Base-by-base conservation (phyloP, 2,797 vertebrate species). In the Alcedo atthis region DNA sequence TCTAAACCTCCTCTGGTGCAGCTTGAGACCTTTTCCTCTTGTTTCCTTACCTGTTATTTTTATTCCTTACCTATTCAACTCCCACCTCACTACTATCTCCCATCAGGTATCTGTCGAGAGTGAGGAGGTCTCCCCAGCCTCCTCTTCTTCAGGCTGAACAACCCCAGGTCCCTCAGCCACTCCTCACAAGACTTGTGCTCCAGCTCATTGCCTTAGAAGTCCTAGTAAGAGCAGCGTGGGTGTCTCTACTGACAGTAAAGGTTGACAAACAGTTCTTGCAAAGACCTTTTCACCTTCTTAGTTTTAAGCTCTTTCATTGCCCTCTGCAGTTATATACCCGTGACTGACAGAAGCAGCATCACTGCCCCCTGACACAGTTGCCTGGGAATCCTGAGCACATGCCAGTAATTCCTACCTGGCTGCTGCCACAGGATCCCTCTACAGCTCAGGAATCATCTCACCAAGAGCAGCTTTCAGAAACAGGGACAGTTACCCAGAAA, bases 381-480 rank as follows among this genome's bases (percentile, higher is more conserved):
- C 30, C 62, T 8, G 8, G 64, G 53, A 86, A 70, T 70, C n/a
- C 15, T 1, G 6, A 49, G n/a, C 83, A 37, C 63, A 17, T 0
- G 0, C 6, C 2, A 5, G 20, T 6, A 26, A 73, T 45, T 83
- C 67, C 57, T 37, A 9, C 85, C 87, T 59, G 74, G 46, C 51
- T 0, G 0, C 76, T 32, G 58, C 73, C 32, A 8, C 3, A 5
- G 35, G 8, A n/a, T 42, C 9, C 0, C 4, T 33, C 63, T 48
- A 12, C 43, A 90, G 55, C 35, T 76, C 75, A 73, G 53, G 17
- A 73, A 61, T 35, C 33, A 40, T 13, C 67, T 88, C 5, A 26
- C 33, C 35, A 66, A 28, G n/a, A 76, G 17, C 28, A 55, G 9
- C 24, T 84, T 73, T 54, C 64, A 76, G 63, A 51, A 79, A 6